A percentile compares a stretch with the other conserved stretches of the same genome.
Conservation (phyloP, 2,113 vertebrate species). For the Misgurnus mizolepis region DNA sequence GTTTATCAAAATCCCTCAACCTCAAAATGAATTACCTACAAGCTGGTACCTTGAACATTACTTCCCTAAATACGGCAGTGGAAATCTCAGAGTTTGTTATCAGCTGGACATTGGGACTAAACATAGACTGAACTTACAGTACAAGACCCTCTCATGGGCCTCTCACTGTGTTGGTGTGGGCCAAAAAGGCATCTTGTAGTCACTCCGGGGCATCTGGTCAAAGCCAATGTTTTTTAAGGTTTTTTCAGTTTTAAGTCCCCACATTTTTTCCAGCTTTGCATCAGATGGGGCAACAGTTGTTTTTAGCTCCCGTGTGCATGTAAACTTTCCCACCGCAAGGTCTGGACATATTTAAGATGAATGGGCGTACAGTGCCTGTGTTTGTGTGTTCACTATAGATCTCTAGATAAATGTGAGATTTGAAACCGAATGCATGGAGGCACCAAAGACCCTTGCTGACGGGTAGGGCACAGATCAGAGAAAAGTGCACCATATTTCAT, state of each 20-base stretch:
- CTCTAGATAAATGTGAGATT: background rate
- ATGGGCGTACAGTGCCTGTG: background rate
- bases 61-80: background rate
- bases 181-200: slow-evolving; percentile 1
- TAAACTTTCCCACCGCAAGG: slow-evolving; percentile 45
- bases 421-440: background rate
- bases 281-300: slow-evolving; percentile 29
- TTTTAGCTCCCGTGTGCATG: slow-evolving; percentile 40
- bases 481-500: background rate
- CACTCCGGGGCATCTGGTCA: slow-evolving; percentile 17
- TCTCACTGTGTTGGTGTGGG: slow-evolving; percentile 17
- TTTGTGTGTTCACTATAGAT: background rate
- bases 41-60: background rate
- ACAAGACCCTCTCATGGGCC: background rate
- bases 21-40: background rate
- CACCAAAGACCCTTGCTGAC: background rate
- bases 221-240: background rate
- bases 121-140: background rate
- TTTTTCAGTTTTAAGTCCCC: slow-evolving; percentile 5
- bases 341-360: background rate
- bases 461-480: background rate
- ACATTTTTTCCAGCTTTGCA: slow-evolving; percentile 43
- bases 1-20: background rate
- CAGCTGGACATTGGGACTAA: background rate
- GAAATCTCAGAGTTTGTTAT: background rate